These are phyloP conservation scores for Platichthys stellatus DNA, from an alignment of 2,113 vertebrate genomes.

Conservation along the genomic window DNA sequence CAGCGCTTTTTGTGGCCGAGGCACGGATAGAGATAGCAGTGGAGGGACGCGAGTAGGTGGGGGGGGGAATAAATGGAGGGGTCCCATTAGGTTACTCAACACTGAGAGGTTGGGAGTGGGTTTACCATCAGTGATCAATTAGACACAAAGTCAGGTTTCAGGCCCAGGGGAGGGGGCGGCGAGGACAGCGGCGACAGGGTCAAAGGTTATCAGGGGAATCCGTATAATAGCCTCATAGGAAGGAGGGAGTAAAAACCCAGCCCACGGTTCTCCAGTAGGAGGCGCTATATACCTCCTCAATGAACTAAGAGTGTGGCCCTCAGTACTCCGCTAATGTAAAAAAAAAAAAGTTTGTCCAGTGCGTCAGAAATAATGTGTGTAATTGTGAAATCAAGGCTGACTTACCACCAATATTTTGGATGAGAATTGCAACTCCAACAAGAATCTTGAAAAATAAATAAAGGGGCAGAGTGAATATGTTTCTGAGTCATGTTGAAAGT, in stretches of 20 bases:
- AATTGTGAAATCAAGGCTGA: slow-evolving; percentile 17
- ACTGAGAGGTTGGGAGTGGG: slow-evolving; percentile 51
- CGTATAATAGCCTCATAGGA: slow-evolving; percentile 52
- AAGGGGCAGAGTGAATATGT: slow-evolving; percentile 19
- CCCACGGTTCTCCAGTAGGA: slow-evolving; percentile 57
- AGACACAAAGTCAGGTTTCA: slow-evolving; percentile 71
- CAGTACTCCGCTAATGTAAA: slow-evolving; percentile 38
- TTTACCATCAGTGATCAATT: slow-evolving; percentile 78
- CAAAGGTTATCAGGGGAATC: slow-evolving; percentile 72
- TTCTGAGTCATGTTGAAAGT: slow-evolving; percentile 7
- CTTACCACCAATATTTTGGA: slow-evolving; percentile 98
- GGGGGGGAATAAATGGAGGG: slow-evolving; percentile 32
- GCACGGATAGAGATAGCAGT: slow-evolving; percentile 31
- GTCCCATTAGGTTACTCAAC: slow-evolving; percentile 67
- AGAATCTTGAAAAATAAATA: slow-evolving; percentile 82
- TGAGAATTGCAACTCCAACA: slow-evolving; percentile 89
- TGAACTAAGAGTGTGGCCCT: slow-evolving; percentile 22
- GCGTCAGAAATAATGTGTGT: slow-evolving; percentile 44
- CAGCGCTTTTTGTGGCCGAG: slow-evolving; percentile 29
- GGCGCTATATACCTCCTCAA: slow-evolving; percentile 53
- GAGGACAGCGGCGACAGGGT: slow-evolving; percentile 54
- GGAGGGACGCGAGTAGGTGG: neutral
- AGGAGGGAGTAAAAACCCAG: neutral
- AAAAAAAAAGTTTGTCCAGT: slow-evolving; percentile 52
- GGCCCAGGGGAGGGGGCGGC: slow-evolving; percentile 50